Evolutionary conservation across 1,140 invertebrate genomes (phyloP).

Genomic region (Oedothorax gibbosus): DNA sequence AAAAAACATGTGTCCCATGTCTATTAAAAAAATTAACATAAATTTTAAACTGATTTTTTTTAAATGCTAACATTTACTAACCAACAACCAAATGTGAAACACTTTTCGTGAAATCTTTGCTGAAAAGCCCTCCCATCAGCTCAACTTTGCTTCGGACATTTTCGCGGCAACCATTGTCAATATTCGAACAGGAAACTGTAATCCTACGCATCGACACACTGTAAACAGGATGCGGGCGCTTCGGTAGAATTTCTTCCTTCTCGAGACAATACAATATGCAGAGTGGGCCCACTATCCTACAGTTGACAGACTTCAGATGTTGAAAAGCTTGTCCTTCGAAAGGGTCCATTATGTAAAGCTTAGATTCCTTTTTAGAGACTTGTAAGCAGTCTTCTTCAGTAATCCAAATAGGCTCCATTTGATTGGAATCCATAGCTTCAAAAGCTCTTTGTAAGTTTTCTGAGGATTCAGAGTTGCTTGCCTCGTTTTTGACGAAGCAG

Average conservation of each 20-base stretch:
- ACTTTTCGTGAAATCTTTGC: conserved; percentile 76
- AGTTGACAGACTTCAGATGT: conserved; percentile 71
- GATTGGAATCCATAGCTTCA: conserved; percentile 71
- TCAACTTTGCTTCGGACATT: conserved; percentile 78
- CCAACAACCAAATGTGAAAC: conserved; percentile 86
- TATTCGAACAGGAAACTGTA: conserved; percentile 79
- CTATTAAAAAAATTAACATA: neutral
- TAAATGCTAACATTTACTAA: neutral
- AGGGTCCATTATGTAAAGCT: conserved; percentile 80
- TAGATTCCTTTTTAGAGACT: conserved; percentile 75
- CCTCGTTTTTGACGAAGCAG: conserved; percentile 29
- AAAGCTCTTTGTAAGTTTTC: conserved; percentile 62
- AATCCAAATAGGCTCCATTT: conserved; percentile 72
- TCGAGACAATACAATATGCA: conserved; percentile 82
- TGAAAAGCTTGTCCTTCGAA: conserved; percentile 81
- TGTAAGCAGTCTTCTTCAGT: conserved; percentile 69
- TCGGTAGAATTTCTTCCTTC: conserved; percentile 79
- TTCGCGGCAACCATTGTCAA: conserved; percentile 74
- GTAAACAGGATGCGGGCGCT: conserved; percentile 80
- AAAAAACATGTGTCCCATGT: neutral
- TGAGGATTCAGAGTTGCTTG: neutral
- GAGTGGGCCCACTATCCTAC: conserved; percentile 81
- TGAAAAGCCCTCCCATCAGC: conserved; percentile 86
- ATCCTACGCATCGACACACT: conserved; percentile 84
- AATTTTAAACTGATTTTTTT: neutral